Conservation (phyloP, 2,888 invertebrate genomes). For the Luffia ferchaultella region DNA sequence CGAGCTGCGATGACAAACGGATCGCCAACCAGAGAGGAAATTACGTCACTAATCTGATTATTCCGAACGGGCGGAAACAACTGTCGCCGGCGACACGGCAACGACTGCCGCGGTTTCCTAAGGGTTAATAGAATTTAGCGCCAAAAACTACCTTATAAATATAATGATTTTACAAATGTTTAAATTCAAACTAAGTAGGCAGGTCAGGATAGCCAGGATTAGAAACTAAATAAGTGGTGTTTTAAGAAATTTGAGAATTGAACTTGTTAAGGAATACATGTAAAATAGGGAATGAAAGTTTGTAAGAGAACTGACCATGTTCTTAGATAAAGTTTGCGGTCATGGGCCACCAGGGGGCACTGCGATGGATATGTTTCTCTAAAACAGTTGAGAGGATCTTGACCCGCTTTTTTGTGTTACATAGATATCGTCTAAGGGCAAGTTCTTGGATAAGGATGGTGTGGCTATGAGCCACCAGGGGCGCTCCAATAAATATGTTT, state of each 20-base stretch:
- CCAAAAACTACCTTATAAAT: not conserved
- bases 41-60: slow-evolving; percentile 53
- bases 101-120: not conserved
- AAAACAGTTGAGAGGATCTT: too few relatives aligned
- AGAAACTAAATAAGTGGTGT: not conserved
- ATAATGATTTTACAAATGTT: not conserved
- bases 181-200: not conserved
- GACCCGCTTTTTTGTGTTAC: too few relatives aligned
- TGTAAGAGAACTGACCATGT: too few relatives aligned
- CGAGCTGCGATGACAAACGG: slow-evolving; percentile 22
- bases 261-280: too few relatives aligned
- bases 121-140: not conserved
- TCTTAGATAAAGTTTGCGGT: too few relatives aligned
- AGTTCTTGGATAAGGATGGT: too few relatives aligned
- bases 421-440: too few relatives aligned
- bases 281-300: too few relatives aligned
- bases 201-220: not conserved
- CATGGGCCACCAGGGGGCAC: too few relatives aligned
- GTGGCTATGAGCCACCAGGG: too few relatives aligned
- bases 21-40: slow-evolving; percentile 41
- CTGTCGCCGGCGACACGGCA: slow-evolving; percentile 19
- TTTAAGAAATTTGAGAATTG: not conserved
- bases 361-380: too few relatives aligned
- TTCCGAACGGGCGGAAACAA: slow-evolving; percentile 36
- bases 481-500: too few relatives aligned